Evolutionary conservation across 2,888 invertebrate genomes (phyloP), one percentile per base, ranked within the genome.

Genomic region (Spisula solida): DNA sequence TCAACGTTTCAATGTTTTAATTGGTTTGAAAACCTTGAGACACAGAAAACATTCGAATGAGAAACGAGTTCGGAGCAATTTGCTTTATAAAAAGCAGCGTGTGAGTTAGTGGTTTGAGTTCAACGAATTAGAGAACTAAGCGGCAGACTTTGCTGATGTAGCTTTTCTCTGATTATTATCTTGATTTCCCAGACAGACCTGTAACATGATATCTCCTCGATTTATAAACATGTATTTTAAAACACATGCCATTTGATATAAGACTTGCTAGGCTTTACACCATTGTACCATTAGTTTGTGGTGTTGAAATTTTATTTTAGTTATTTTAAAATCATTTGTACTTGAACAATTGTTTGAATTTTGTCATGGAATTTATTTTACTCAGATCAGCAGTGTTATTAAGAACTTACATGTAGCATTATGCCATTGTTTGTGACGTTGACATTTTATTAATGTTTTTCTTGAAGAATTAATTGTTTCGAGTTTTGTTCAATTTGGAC

Each of bases 171-270:
- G 85, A 86, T 86, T 66, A 66, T 10, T 10, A 86, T 86, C 85
- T 60, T 6, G 16, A 41, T 80, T 60, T 81, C 80, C 85, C 85
- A 86, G 85, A 86, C 85, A 80, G 31, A 66, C 41, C 47, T 16
- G 85, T 29, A 80, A 86, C 48, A 25, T 86, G 85, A 86, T 81
- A 86, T 48, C n/a, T 16, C 14, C n/a, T 16, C 14, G 2, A 75
- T 70, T 75, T 82, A 34, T 31, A 41, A 20, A 82, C 25, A 34
- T 82, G 82, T 82, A 82, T 66, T 82, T 82, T 25, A 82, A 82
- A 66, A 82, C 82, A 82, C 66, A 66, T 82, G 82, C 25, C 18
- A 12, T 56, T 25, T n/a, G 60, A 60, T 66, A 6, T 25, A 66
- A 66, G 60, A 4, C 41, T 41, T 41, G 60, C n/a, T 25, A 25